Conservation (phyloP, 2,888 invertebrate genomes). For the Meganola albula region DNA sequence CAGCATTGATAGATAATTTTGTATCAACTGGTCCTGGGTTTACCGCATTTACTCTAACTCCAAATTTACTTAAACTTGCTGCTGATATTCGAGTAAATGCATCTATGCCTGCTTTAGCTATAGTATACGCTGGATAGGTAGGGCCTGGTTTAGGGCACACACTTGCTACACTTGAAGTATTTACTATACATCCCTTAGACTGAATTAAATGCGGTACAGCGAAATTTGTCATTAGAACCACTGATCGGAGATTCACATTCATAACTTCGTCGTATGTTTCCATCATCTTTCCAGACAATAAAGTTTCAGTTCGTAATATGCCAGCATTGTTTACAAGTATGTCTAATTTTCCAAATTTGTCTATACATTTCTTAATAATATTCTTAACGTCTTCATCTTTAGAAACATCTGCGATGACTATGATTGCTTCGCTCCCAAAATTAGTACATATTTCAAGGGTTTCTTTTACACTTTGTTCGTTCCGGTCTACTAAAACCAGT, state of each 20-base stretch:
- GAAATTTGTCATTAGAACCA: constrained; percentile 16
- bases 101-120: constrained; percentile 49
- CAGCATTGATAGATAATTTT: constrained; percentile 11
- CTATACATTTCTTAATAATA: constrained; percentile 27
- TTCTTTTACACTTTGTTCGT: constrained; percentile 29
- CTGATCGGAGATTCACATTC: constrained; percentile 23
- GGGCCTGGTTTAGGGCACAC: not conserved
- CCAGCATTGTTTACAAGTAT: constrained; percentile 33
- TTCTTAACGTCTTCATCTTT: constrained; percentile 19
- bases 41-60: constrained; percentile 82
- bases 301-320: constrained; percentile 5
- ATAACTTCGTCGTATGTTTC: constrained; percentile 22
- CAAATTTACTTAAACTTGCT: constrained; percentile 75
- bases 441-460: constrained; percentile 15
- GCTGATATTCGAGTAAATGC: constrained; percentile 84
- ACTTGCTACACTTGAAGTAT: constrained; percentile 14
- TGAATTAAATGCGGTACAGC: constrained; percentile 22
- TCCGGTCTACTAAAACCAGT: constrained; percentile 39
- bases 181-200: constrained; percentile 32
- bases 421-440: constrained; percentile 11
- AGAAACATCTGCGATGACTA: constrained; percentile 23
- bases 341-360: constrained; percentile 28
- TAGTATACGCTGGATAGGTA: constrained; percentile 6
- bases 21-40: constrained; percentile 83
- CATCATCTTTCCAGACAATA: constrained; percentile 14